Percentiles rank a stretch among this genome's conserved stretches.
These are phyloP conservation scores for Ariopsis seemanni DNA, from an alignment of 2,113 vertebrate genomes.

Conservation along the genomic window DNA sequence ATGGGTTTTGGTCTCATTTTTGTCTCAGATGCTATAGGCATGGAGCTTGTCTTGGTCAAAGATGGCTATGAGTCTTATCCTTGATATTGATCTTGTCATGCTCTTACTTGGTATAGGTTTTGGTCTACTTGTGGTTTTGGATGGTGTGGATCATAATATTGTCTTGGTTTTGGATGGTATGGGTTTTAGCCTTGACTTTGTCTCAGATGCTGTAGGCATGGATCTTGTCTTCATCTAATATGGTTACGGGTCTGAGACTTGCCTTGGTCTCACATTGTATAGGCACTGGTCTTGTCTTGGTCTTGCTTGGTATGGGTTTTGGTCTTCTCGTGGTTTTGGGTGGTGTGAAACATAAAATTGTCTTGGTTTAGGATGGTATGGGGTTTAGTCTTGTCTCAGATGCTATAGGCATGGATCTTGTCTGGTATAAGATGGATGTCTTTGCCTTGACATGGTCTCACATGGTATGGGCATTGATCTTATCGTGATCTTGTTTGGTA, in stretches of 20 bases:
- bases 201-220: too few species aligned
- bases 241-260: too few species aligned
- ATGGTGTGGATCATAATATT: not conserved
- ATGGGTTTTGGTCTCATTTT: not conserved
- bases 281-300: too few species aligned
- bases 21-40: not conserved
- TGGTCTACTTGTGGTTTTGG: not conserved
- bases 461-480: not conserved
- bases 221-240: too few species aligned
- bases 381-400: not conserved
- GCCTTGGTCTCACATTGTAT: too few species aligned
- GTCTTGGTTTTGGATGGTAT: not conserved
- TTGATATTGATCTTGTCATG: not conserved
- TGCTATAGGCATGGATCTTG: not conserved
- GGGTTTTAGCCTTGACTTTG: not conserved
- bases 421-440: not conserved
- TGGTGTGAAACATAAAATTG: not conserved
- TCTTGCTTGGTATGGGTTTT: too few species aligned
- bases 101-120: not conserved
- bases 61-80: too few species aligned
- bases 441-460: not conserved
- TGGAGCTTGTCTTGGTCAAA: not conserved
- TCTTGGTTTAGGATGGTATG: not conserved
- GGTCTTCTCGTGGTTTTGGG: not conserved
- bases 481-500: not conserved